A percentile compares a stretch with the other conserved stretches of the same genome.
Evolutionary conservation across 2,888 invertebrate species (phyloP).

Genomic region (Zhuqinia jingwanae): DNA sequence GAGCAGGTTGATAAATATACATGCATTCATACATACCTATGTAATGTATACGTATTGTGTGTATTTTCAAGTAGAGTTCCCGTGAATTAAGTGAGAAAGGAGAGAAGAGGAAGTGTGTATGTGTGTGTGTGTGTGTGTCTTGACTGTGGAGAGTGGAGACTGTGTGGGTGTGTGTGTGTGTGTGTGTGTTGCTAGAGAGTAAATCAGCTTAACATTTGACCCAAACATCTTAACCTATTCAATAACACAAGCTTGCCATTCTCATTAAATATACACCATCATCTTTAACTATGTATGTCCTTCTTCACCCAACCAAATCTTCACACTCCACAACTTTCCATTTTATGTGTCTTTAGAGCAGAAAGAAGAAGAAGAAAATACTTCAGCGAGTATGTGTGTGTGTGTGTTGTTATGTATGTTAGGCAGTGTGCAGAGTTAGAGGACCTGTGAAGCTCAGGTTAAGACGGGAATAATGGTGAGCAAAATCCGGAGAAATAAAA

Average conservation of each 20-base stretch:
- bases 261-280: conserved; percentile 77
- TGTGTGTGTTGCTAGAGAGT: conserved; percentile 36
- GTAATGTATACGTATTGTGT: too few species aligned
- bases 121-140: conserved; percentile 17
- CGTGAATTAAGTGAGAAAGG: conserved; percentile 21
- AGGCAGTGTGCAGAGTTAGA: conserved; percentile 28
- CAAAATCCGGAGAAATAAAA: conserved; percentile 24
- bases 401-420: background rate
- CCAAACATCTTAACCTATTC: conserved; percentile 74
- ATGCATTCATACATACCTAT: background rate
- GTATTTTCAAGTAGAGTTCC: background rate
- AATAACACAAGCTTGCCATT: conserved; percentile 74
- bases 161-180: conserved; percentile 15
- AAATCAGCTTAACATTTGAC: conserved; percentile 77
- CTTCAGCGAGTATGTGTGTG: background rate
- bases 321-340: conserved; percentile 72
- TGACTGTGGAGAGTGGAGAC: too few species aligned
- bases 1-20: too few species aligned
- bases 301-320: conserved; percentile 74
- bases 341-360: conserved; percentile 63
- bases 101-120: conserved; percentile 3
- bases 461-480: conserved; percentile 53
- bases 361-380: conserved; percentile 11
- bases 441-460: conserved; percentile 1
- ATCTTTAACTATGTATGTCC: conserved; percentile 77